These are phyloP conservation scores for Drosophila elegans DNA, from an alignment of 1,140 invertebrate genomes.

Conservation along the genomic window DNA sequence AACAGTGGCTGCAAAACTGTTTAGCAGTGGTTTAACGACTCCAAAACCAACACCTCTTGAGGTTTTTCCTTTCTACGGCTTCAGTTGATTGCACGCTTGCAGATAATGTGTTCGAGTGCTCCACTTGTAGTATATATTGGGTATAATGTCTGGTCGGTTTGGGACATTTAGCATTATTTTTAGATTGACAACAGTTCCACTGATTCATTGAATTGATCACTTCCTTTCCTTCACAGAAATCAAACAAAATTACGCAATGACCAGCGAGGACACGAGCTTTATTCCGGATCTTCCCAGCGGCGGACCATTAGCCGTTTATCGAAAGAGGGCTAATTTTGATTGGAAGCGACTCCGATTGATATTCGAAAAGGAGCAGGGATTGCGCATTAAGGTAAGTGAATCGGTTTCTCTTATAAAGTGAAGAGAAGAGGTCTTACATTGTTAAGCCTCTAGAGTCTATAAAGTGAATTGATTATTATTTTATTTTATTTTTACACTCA, in stretches of 20 bases:
- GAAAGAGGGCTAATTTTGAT: constrained; percentile 90
- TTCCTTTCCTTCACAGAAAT: constrained; percentile 2
- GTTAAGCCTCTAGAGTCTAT: neutral
- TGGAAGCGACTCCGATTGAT: constrained; percentile 92
- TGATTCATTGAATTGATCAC: neutral
- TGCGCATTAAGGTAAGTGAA: constrained; percentile 89
- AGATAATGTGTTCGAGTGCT: constrained; percentile 40
- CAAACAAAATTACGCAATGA: constrained; percentile 43
- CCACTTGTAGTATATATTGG: constrained; percentile 8
- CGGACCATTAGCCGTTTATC: constrained; percentile 90
- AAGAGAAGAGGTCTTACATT: neutral
- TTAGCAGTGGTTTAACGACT: neutral
- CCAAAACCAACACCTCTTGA: neutral
- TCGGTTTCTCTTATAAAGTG: neutral
- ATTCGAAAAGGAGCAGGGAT: constrained; percentile 89
- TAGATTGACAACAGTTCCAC: constrained; percentile 3
- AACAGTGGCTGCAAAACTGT: neutral
- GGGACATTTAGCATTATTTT: neutral
- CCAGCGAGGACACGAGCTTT: constrained; percentile 83
- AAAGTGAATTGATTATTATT: neutral
- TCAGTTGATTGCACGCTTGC: constrained; percentile 15
- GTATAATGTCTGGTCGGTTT: neutral
- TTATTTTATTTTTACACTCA: too few relatives aligned
- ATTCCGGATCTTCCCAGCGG: constrained; percentile 86
- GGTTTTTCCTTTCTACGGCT: constrained; percentile 34